A percentile compares a stretch with the other conserved stretches of the same genome.
Evolutionary conservation across 2,113 vertebrate species (phyloP).

Genomic region (Pycnonotus jocosus): DNA sequence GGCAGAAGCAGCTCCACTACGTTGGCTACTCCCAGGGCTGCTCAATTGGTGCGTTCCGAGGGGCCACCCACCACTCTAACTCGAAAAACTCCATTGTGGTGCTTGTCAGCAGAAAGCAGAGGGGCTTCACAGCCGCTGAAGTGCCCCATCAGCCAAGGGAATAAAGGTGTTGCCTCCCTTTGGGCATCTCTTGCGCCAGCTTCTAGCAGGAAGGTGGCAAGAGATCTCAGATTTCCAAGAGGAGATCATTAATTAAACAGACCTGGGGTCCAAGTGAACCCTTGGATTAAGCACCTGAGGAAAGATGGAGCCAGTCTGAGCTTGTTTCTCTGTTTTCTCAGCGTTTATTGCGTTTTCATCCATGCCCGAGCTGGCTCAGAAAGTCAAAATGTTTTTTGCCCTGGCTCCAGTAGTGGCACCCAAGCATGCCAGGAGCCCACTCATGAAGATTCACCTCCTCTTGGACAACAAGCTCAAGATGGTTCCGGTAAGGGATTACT

Average conservation of each 20-base stretch:
- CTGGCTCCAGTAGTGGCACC: conserved; percentile 81
- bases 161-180: neutral
- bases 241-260: neutral
- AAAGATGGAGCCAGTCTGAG: neutral
- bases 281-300: neutral
- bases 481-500: conserved; percentile 70
- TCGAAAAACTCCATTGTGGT: neutral
- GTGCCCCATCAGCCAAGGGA: neutral
- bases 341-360: conserved; percentile 89
- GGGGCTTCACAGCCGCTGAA: too few relatives aligned
- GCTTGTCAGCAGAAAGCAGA: neutral
- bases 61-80: rapidly evolving
- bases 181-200: neutral
- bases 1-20: conserved; percentile 85
- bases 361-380: conserved; percentile 85
- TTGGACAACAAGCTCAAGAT: conserved; percentile 56
- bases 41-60: conserved; percentile 72
- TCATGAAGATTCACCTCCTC: conserved; percentile 74
- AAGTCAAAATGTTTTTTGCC: conserved; percentile 85
- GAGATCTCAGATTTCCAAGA: neutral
- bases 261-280: neutral
- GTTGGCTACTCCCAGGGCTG: conserved; percentile 90
- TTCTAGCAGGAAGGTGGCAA: neutral
- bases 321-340: conserved; percentile 46
- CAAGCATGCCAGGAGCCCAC: conserved; percentile 71